phyloP scores from a whole-genome alignment of 2,888 invertebrate species.

The Gastrophysa polygoni region DNA sequence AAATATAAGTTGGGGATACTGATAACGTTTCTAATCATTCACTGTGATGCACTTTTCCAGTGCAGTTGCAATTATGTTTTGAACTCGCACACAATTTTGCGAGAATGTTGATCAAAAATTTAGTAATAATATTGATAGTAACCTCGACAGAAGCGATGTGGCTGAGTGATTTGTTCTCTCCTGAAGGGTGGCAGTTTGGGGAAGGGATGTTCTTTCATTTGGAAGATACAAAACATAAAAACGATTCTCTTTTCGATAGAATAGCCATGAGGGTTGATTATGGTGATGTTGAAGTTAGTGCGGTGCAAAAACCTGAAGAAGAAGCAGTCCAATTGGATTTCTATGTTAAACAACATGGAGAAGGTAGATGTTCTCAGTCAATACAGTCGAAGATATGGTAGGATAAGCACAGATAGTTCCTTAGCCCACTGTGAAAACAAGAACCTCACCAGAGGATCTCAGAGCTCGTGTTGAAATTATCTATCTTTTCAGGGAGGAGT shows the following conservation, averaged over 20 bases:
- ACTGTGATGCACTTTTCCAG: background rate
- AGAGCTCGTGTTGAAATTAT: too few species aligned
- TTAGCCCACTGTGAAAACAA: too few species aligned
- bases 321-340: conserved; percentile 57
- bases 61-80: background rate
- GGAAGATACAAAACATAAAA: conserved; percentile 41
- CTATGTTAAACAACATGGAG: conserved; percentile 34
- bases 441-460: too few species aligned
- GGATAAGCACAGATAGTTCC: too few species aligned
- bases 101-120: conserved; percentile 32
- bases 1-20: conserved; percentile 49
- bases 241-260: conserved; percentile 59
- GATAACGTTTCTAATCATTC: background rate
- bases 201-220: conserved; percentile 47
- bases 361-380: conserved; percentile 46
- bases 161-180: conserved; percentile 45
- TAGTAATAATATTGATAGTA: conserved; percentile 43
- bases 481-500: conserved; percentile 62
- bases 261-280: conserved; percentile 64
- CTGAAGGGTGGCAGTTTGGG: conserved; percentile 46
- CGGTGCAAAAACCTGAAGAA: conserved; percentile 60
- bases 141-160: conserved; percentile 35
- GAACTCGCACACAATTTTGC: background rate
- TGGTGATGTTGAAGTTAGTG: conserved; percentile 62
- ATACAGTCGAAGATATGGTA: too few species aligned